Conservation (phyloP, 2,888 invertebrate genomes). For the Ptychoptera albimana region DNA sequence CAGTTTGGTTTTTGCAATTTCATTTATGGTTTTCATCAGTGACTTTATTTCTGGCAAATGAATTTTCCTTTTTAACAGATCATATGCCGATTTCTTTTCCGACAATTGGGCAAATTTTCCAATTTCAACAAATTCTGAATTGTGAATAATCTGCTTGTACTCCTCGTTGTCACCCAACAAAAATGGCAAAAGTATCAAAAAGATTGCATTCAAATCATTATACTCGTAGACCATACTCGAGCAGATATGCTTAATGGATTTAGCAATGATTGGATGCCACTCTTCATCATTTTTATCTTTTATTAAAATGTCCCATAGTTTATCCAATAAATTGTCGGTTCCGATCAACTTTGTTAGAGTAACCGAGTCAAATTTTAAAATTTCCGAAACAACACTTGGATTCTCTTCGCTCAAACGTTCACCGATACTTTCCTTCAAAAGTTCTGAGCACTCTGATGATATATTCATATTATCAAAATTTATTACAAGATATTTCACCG, state of each 20-base stretch:
- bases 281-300: slow-evolving; percentile 26
- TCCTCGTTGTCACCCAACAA: slow-evolving; percentile 35
- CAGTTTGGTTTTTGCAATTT: neutral
- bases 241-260: slow-evolving; percentile 34
- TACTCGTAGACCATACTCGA: slow-evolving; percentile 25
- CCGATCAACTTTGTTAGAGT: slow-evolving; percentile 31
- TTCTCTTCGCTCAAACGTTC: slow-evolving; percentile 53
- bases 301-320: slow-evolving; percentile 35
- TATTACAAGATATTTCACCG: slow-evolving; percentile 45
- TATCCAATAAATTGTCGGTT: slow-evolving; percentile 30
- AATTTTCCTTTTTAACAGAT: neutral
- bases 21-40: slow-evolving; percentile 1
- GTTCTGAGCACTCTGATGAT: slow-evolving; percentile 34
- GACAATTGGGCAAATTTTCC: neutral
- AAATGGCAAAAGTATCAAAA: slow-evolving; percentile 43
- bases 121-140: neutral
- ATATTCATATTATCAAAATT: slow-evolving; percentile 34
- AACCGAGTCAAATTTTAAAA: slow-evolving; percentile 32
- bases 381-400: slow-evolving; percentile 39
- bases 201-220: slow-evolving; percentile 36
- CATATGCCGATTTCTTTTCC: neutral
- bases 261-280: slow-evolving; percentile 26
- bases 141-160: neutral
- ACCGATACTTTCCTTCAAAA: slow-evolving; percentile 44
- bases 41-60: slow-evolving; percentile 4